These are phyloP conservation scores for Paragorgia papillata DNA, from an alignment of 92 coral and sea anemone genomes.

Conservation along the genomic window DNA sequence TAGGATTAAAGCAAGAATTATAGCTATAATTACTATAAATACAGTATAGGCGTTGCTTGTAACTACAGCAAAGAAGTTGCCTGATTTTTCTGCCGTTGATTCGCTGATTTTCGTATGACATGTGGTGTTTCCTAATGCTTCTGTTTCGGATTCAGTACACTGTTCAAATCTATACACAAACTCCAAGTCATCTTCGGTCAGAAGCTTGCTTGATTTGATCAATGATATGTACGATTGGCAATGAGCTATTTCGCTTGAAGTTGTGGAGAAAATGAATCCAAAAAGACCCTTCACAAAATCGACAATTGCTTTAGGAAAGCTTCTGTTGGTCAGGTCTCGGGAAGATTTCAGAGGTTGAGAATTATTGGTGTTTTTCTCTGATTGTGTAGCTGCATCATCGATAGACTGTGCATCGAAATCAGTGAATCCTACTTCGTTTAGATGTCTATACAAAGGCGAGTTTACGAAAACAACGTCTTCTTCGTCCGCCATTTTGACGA, in stretches of 20 bases:
- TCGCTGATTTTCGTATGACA: background rate
- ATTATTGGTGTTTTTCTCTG: background rate
- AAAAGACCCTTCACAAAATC: background rate
- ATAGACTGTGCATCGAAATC: slow-evolving; percentile 73
- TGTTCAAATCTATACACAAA: slow-evolving; percentile 83
- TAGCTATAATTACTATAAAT: slow-evolving; percentile 3
- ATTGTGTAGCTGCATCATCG: background rate
- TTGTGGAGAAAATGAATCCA: background rate
- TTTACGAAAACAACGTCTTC: slow-evolving; percentile 86
- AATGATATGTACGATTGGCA: slow-evolving; percentile 29
- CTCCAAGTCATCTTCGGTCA: slow-evolving; percentile 70
- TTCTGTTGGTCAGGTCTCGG: background rate
- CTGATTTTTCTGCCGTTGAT: background rate
- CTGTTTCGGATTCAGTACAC: slow-evolving; percentile 39
- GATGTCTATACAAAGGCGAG: slow-evolving; percentile 86
- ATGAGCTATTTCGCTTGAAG: slow-evolving; percentile 8
- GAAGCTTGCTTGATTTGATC: slow-evolving; percentile 54
- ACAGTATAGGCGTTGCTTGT: slow-evolving; percentile 15
- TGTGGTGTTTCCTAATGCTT: background rate
- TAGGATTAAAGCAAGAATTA: slow-evolving; percentile 22
- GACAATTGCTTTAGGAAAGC: background rate
- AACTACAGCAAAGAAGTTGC: background rate
- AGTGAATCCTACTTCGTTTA: slow-evolving; percentile 76
- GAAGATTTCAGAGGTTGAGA: background rate
- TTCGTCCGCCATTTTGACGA: slow-evolving; percentile 57